These are phyloP conservation scores for Tamias sibiricus DNA, from an alignment of 2,113 vertebrate species.

Conservation along the genomic window DNA sequence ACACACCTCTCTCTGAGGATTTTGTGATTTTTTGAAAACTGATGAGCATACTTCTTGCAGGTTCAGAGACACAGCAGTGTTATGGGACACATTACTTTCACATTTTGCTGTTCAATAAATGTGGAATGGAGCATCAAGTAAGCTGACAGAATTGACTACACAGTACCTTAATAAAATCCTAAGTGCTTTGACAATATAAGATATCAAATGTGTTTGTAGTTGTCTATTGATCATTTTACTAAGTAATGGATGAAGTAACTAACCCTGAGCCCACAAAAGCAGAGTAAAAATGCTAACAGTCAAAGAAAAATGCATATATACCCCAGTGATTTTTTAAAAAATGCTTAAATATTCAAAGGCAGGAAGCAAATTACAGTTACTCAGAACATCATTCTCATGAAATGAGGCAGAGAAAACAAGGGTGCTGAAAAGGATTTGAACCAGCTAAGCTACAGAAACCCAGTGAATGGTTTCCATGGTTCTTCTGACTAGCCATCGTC, in stretches of 20 bases:
- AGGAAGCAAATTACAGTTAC: constrained; percentile 23
- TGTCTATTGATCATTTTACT: not conserved
- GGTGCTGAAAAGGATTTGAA: not conserved
- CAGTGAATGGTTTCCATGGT: not conserved
- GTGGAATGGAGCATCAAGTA: not conserved
- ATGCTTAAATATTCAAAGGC: not conserved
- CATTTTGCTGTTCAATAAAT: not conserved
- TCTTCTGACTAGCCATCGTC: not conserved
- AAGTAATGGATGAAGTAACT: constrained; percentile 6
- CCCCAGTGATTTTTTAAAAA: not conserved
- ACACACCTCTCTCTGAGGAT: not conserved
- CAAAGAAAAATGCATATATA: not conserved
- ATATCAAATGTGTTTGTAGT: not conserved
- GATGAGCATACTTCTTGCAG: not conserved
- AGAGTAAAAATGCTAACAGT: not conserved
- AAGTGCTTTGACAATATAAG: not conserved
- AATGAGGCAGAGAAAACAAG: constrained; percentile 41
- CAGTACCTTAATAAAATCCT: not conserved
- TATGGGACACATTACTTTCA: not conserved
- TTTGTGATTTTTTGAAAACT: not conserved
- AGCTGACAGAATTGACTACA: not conserved
- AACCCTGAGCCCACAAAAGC: not conserved
- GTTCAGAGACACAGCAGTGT: not conserved
- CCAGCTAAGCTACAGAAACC: not conserved
- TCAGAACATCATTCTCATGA: constrained; percentile 23